Evolutionary conservation across 2,888 invertebrate genomes (phyloP).

Genomic region (Rosalia funebris): DNA sequence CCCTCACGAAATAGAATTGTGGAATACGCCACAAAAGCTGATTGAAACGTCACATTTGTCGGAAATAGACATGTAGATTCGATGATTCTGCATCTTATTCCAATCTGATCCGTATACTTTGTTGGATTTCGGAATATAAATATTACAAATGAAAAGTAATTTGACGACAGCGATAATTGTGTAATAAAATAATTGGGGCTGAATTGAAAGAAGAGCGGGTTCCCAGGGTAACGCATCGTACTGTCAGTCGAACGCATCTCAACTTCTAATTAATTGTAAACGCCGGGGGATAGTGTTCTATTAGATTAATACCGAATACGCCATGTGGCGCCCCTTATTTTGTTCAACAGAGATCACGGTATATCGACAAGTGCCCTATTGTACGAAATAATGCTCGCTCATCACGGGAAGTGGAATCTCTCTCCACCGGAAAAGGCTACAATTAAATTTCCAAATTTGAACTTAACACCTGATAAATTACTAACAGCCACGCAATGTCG

Average conservation of each 20-base stretch:
- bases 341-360: conserved; percentile 52
- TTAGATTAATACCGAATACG: conserved; percentile 57
- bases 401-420: conserved; percentile 56
- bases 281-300: conserved; percentile 55
- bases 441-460: conserved; percentile 58
- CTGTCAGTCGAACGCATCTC: conserved; percentile 51
- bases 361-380: conserved; percentile 58
- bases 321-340: conserved; percentile 57
- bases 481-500: conserved; percentile 51
- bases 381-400: conserved; percentile 55
- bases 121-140: no score
- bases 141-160: no score
- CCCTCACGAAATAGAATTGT: conserved; percentile 15
- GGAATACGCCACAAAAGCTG: conserved; percentile 5
- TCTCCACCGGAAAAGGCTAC: conserved; percentile 55
- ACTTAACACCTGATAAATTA: conserved; percentile 61
- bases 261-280: conserved; percentile 59
- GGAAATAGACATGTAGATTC: background rate
- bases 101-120: background rate
- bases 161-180: no score
- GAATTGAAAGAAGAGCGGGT: conserved; percentile 41
- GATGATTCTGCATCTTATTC: background rate
- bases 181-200: conserved; percentile 35
- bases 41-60: conserved; percentile 7
- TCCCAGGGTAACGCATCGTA: conserved; percentile 41